Percentiles rank a stretch among this genome's conserved stretches.
These are phyloP conservation scores for Lytechinus pictus DNA, from an alignment of 35 echinoderm and acorn worm genomes.

Conservation along the genomic window DNA sequence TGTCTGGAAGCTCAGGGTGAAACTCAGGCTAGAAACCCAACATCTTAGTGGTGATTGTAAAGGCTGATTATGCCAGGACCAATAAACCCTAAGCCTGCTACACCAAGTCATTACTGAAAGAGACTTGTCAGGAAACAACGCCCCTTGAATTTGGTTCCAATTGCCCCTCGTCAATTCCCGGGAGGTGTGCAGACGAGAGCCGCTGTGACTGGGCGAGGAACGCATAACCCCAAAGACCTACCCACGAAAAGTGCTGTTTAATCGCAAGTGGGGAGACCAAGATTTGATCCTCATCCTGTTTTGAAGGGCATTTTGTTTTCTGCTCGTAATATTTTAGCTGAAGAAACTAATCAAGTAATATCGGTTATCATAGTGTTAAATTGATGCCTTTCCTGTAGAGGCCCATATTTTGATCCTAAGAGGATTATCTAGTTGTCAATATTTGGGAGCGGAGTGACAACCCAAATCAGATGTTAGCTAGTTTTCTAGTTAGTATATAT, in stretches of 20 bases:
- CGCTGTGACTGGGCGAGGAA: constrained; percentile 29
- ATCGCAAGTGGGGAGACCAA: constrained; percentile 41
- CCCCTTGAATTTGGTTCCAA: constrained; percentile 35
- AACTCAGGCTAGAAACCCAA: background rate
- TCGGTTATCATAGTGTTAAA: background rate
- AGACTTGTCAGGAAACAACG: constrained; percentile 27
- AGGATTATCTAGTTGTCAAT: background rate
- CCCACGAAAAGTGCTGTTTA: constrained; percentile 46
- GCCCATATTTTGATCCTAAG: background rate
- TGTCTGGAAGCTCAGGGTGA: background rate
- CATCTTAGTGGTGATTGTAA: background rate
- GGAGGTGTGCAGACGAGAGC: constrained; percentile 20
- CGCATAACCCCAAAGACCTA: constrained; percentile 40
- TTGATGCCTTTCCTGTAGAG: constrained; percentile 31
- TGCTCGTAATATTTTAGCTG: background rate
- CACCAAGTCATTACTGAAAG: background rate
- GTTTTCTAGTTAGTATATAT: background rate
- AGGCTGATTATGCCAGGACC: background rate
- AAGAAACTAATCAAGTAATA: constrained; percentile 22
- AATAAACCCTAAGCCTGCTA: constrained; percentile 31
- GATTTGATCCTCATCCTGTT: constrained; percentile 47
- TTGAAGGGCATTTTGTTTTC: background rate
- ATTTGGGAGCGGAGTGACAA: constrained; percentile 21
- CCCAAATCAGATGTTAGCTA: background rate
- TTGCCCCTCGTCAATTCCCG: constrained; percentile 43